Conservation (phyloP, 2,888 invertebrate genomes). For the Neocrepidodera transversa region DNA sequence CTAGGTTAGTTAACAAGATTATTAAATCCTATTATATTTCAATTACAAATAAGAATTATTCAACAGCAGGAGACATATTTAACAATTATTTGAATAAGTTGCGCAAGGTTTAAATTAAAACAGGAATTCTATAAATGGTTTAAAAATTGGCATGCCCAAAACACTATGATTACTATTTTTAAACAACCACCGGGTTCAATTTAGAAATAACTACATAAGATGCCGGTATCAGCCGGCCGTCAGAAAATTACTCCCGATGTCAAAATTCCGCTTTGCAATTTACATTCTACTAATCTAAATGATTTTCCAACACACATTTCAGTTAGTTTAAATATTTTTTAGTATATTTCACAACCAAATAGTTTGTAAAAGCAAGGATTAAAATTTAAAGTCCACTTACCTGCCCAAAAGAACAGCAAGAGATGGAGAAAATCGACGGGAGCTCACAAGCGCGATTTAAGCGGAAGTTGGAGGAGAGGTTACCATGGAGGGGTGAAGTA, state of each 20-base stretch:
- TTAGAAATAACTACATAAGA: constrained; percentile 10
- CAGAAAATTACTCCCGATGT: constrained; percentile 12
- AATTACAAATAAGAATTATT: no score
- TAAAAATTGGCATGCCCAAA: not conserved
- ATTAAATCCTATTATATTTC: no score
- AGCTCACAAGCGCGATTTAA: constrained; percentile 50
- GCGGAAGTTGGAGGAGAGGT: constrained; percentile 55
- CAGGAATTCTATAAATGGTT: not conserved
- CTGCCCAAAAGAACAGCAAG: constrained; percentile 49
- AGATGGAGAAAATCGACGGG: constrained; percentile 54
- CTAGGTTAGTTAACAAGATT: not conserved
- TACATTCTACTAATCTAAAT: not conserved
- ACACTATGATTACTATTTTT: not conserved
- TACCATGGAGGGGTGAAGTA: constrained; percentile 49
- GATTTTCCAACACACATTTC: not conserved
- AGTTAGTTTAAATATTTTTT: not conserved
- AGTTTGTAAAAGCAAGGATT: constrained; percentile 19
- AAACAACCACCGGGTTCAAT: not conserved
- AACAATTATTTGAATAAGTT: no score
- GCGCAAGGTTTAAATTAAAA: no score
- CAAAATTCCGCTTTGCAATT: constrained; percentile 14
- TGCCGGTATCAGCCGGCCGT: constrained; percentile 26
- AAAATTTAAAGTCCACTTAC: constrained; percentile 42
- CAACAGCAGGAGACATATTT: no score
- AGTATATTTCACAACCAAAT: not conserved